Evolutionary conservation across 2,113 vertebrate species (phyloP), one percentile per base, ranked within the genome.

Genomic region (Ascaphus truei): DNA sequence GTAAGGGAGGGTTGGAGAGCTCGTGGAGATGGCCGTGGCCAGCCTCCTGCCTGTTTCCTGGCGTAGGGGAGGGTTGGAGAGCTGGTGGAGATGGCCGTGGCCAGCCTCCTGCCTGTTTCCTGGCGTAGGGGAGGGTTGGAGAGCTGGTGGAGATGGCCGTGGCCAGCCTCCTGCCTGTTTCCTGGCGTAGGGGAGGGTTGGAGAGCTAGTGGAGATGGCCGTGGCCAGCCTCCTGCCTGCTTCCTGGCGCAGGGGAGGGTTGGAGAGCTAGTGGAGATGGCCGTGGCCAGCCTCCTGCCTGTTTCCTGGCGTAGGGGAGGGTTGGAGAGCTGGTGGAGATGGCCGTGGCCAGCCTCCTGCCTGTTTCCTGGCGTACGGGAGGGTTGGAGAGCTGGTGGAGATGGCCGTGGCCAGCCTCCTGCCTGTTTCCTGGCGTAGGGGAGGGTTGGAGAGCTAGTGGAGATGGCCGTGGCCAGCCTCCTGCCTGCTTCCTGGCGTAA

Each of bases 131-230:
- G 61, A 79, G 77, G 83, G 72, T 73, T 75, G 72, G 63, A 1
- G 3, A 27, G 66, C 2, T 4, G 56, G 43, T 29, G 15, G 27
- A 51, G 34, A 53, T 72, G 77, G 52, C 72, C 69, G 2, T 59
- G 78, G 77, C 30, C 7, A 55, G 57, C 77, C 62, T 77, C 77
- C 71, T 2, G 10, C 72, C 73, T 80, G 77, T 71, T 83, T 76
- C n/a, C 20, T 18, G 30, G 41, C 5, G 58, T 60, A 43, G 34
- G 18, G 61, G 61, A 79, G 77, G 83, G 72, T 73, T 75, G 72
- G 63, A 1, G 3, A 27, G 66, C 2, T 4, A 53, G 43, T 29
- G 15, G 27, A 51, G 34, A 53, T 72, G 77, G 52, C 72, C 69
- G 2, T 59, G 78, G 77, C 30, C 7, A 55, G 57, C 77, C 62